phyloP scores from a whole-genome alignment of 2,797 vertebrate genomes.

The Lithobates sylvaticus region DNA sequence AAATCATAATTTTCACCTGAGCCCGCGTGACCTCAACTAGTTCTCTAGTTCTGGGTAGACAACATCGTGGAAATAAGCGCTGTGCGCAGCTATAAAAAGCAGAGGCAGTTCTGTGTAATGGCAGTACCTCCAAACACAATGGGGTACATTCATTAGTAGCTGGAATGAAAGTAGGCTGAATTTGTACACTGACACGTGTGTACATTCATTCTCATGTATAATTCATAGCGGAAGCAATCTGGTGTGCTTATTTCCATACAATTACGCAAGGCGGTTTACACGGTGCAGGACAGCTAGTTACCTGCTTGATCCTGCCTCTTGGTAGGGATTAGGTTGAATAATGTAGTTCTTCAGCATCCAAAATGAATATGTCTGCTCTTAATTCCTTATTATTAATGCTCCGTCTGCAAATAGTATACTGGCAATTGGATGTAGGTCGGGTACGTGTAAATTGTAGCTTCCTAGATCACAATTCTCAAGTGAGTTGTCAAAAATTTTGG shows the following conservation, averaged over 20 bases:
- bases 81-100: neutral
- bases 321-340: neutral
- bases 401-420: neutral
- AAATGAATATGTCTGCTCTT: neutral
- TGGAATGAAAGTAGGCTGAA: conserved; percentile 1
- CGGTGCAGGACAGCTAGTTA: conserved; percentile 3
- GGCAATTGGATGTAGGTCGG: neutral
- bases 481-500: neutral
- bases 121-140: conserved; percentile 9
- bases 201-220: conserved; percentile 32
- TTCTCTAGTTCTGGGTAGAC: neutral
- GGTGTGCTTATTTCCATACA: conserved; percentile 18
- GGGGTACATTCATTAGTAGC: conserved; percentile 29
- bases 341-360: neutral
- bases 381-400: neutral
- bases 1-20: conserved; percentile 43
- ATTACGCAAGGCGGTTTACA: conserved; percentile 15
- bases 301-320: neutral
- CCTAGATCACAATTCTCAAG: no score
- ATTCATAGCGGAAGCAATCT: conserved; percentile 4
- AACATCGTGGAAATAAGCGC: neutral
- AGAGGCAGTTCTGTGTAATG: neutral
- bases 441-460: neutral
- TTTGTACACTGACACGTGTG: conserved; percentile 22
- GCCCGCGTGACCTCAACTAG: conserved; percentile 29